A percentile compares a stretch with the other conserved stretches of the same genome.
Evolutionary conservation across 2,797 vertebrate species (phyloP).

Genomic region (Dendrocincla tyrannina): DNA sequence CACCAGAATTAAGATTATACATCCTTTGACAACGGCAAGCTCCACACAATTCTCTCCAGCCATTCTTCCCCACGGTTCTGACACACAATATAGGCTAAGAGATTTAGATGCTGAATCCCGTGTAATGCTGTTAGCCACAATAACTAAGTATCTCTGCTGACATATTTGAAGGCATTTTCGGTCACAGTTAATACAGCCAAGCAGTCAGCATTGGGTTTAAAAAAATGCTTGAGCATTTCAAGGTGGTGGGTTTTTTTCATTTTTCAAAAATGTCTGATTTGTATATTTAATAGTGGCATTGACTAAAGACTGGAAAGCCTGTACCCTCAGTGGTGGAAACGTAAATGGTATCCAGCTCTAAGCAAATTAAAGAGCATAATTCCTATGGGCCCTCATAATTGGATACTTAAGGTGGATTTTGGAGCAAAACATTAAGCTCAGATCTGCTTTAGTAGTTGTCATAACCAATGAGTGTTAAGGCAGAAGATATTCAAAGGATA

Average conservation of each 20-base stretch:
- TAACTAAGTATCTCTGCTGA: not conserved
- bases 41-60: not conserved
- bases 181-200: not conserved
- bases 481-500: not conserved
- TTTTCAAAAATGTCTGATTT: not conserved
- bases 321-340: not conserved
- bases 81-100: not conserved
- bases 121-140: not conserved
- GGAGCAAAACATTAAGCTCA: not conserved
- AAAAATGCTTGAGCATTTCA: not conserved
- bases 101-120: not conserved
- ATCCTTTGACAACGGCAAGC: not conserved
- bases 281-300: not conserved
- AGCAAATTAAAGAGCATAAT: not conserved
- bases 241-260: accelerated
- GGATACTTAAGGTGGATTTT: not conserved
- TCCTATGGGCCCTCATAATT: not conserved
- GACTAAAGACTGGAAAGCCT: not conserved
- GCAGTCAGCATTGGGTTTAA: not conserved
- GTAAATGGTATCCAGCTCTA: not conserved
- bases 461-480: not conserved
- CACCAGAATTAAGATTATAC: not conserved
- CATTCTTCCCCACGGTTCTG: not conserved
- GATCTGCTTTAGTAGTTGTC: not conserved
- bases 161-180: not conserved